phyloP scores from a whole-genome alignment of 2,888 invertebrate genomes.

The Apeira syringaria region DNA sequence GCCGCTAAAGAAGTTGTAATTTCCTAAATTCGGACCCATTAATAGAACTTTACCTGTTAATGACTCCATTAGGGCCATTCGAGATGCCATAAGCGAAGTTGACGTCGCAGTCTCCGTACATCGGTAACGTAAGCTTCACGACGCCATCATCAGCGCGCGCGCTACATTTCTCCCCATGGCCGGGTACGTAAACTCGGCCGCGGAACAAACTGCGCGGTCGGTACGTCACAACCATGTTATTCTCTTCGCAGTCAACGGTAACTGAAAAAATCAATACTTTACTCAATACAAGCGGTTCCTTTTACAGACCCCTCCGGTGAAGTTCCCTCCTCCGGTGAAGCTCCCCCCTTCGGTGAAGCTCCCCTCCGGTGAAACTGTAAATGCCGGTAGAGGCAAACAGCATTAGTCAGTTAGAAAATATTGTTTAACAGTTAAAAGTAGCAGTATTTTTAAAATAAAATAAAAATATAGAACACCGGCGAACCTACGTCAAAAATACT shows the following conservation, averaged over 20 bases:
- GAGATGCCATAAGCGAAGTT: slow-evolving; percentile 79
- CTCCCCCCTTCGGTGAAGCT: too few relatives aligned
- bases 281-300: too few relatives aligned
- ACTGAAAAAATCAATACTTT: slow-evolving; percentile 84
- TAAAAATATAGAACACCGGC: too few relatives aligned
- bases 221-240: slow-evolving; percentile 87
- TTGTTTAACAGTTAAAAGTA: too few relatives aligned
- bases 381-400: too few relatives aligned
- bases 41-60: slow-evolving; percentile 79
- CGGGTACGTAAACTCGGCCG: slow-evolving; percentile 92
- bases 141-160: slow-evolving; percentile 68
- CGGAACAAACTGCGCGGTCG: slow-evolving; percentile 84
- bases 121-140: slow-evolving; percentile 84
- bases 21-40: neutral
- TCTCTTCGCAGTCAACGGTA: slow-evolving; percentile 89
- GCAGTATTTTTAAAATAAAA: too few relatives aligned
- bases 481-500: too few relatives aligned
- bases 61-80: slow-evolving; percentile 64
- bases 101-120: slow-evolving; percentile 84
- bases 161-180: slow-evolving; percentile 89
- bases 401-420: too few relatives aligned
- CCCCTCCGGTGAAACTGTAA: too few relatives aligned
- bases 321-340: too few relatives aligned
- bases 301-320: too few relatives aligned
- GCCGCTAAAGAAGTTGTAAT: too few relatives aligned